Evolutionary conservation across 2,113 vertebrate species (phyloP).

Genomic region (Cichladusa arquata): DNA sequence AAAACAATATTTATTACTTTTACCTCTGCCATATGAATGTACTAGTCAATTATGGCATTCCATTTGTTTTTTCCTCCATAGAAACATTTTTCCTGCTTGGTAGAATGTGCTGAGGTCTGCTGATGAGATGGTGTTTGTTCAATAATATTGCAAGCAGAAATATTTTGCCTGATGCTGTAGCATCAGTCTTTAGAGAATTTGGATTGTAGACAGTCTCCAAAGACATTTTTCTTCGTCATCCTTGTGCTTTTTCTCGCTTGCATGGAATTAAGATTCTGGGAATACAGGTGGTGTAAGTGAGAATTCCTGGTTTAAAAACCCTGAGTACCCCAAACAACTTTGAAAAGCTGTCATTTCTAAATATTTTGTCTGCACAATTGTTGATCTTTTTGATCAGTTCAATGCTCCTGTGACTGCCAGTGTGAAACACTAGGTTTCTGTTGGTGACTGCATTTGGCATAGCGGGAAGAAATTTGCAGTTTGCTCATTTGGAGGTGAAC

Average conservation of each 20-base stretch:
- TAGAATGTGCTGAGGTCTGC: neutral
- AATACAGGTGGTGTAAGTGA: neutral
- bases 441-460: neutral
- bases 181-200: neutral
- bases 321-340: neutral
- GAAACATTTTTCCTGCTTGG: neutral
- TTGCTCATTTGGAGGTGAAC: neutral
- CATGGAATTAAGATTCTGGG: neutral
- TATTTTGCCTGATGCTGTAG: neutral
- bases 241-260: neutral
- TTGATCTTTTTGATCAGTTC: neutral
- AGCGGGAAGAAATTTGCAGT: neutral
- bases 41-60: neutral
- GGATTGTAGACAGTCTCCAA: neutral
- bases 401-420: neutral
- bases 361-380: neutral
- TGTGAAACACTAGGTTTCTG: neutral
- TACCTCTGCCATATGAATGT: neutral
- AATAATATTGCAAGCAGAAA: neutral
- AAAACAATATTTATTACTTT: neutral
- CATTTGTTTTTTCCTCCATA: neutral
- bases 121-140: neutral
- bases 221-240: neutral
- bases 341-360: neutral
- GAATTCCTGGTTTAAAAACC: neutral